These are phyloP conservation scores for Taeniopygia guttata DNA, from an alignment of 2,797 vertebrate species.

Conservation along the genomic window DNA sequence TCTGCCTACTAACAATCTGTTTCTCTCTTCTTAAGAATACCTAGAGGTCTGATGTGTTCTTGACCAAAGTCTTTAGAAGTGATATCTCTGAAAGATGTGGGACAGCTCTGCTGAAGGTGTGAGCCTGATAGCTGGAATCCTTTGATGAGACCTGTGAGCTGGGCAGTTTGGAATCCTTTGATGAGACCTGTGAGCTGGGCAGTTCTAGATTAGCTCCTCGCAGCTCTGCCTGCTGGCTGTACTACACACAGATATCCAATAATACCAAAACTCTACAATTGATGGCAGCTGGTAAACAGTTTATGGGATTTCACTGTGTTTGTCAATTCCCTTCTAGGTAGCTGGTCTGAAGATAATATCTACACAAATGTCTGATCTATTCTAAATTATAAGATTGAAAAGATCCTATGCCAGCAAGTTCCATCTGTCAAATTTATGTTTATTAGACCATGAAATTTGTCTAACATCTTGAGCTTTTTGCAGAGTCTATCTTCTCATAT, in stretches of 20 bases:
- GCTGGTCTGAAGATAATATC: not conserved
- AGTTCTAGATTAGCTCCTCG: not conserved
- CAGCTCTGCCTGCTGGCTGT: not conserved
- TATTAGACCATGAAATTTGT: constrained; percentile 11
- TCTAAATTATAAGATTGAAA: not conserved
- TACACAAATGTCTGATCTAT: not conserved
- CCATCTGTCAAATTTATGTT: constrained; percentile 22
- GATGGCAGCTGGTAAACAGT: not conserved
- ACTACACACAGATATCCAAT: not conserved
- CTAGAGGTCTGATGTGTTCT: not conserved
- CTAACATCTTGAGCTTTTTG: not conserved
- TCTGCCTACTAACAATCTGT: not conserved
- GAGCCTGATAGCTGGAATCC: not conserved
- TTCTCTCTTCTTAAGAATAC: not conserved
- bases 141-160: too few species aligned
- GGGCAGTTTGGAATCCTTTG: not conserved
- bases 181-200: too few species aligned
- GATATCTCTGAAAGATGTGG: not conserved
- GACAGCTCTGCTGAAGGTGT: not conserved
- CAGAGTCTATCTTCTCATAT: not conserved
- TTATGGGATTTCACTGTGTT: not conserved
- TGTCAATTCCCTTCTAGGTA: not conserved
- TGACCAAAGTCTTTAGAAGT: not conserved
- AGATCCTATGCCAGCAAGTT: not conserved
- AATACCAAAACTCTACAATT: not conserved